These are phyloP conservation scores for Isoperla grammatica DNA, from an alignment of 2,888 invertebrate species.

Conservation along the genomic window DNA sequence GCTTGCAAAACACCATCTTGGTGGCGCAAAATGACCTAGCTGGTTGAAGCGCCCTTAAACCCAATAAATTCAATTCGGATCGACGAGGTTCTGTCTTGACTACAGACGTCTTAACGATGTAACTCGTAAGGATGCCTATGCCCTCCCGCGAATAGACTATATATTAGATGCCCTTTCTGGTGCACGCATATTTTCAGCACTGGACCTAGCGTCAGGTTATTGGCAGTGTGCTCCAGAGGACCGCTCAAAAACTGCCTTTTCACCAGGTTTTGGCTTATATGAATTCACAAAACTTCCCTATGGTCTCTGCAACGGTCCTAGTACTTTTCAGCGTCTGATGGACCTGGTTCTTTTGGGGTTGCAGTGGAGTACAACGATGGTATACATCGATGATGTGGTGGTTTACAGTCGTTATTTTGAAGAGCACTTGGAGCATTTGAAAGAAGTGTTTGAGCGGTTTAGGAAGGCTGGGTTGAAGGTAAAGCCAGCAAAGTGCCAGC, in stretches of 20 bases:
- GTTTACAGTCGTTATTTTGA: background rate
- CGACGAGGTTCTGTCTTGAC: background rate
- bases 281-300: background rate
- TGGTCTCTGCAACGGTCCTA: background rate
- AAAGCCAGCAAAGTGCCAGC: conserved; percentile 5
- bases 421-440: background rate
- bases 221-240: background rate
- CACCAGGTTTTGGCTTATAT: background rate
- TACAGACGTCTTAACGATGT: conserved; percentile 2
- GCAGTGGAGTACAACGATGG: background rate
- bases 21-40: too few relatives aligned
- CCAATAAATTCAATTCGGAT: too few relatives aligned
- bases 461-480: background rate
- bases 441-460: background rate
- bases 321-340: background rate
- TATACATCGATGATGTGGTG: conserved; percentile 1
- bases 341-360: background rate
- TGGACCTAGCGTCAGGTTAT: background rate
- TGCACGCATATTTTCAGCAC: background rate
- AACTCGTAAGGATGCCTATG: background rate
- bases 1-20: too few relatives aligned
- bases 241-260: background rate
- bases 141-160: background rate
- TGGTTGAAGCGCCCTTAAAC: too few relatives aligned
- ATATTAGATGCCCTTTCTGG: background rate